These are phyloP conservation scores for Salvelinus sp. DNA, from an alignment of 2,113 vertebrate genomes.

Conservation along the genomic window DNA sequence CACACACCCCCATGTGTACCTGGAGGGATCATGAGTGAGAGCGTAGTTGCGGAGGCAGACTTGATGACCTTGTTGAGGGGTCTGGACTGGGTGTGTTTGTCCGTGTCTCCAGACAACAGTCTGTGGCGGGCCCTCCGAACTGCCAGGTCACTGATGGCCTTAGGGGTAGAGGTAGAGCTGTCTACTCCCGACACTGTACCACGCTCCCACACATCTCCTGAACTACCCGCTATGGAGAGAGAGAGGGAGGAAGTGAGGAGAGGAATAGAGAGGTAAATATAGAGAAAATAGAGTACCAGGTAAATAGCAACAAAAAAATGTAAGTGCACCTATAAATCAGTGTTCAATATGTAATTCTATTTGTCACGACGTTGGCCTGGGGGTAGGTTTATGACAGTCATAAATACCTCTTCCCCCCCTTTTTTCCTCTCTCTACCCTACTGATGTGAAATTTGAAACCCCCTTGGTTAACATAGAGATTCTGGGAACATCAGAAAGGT, in stretches of 20 bases:
- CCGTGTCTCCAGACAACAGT: slow-evolving; percentile 90
- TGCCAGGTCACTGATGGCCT: slow-evolving; percentile 94
- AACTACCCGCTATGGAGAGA: slow-evolving; percentile 75
- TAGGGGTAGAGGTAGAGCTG: slow-evolving; percentile 82
- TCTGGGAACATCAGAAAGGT: too few relatives aligned
- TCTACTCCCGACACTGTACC: slow-evolving; percentile 64
- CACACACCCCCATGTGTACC: slow-evolving; percentile 63
- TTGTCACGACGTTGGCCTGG: too few relatives aligned
- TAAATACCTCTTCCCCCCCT: too few relatives aligned
- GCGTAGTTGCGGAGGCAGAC: slow-evolving; percentile 92
- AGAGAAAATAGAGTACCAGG: background rate
- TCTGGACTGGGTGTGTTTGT: slow-evolving; percentile 82
- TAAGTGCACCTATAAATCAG: too few relatives aligned
- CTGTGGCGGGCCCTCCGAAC: slow-evolving; percentile 91
- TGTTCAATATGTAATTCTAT: too few relatives aligned
- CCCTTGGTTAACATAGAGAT: too few relatives aligned
- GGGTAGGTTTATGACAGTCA: too few relatives aligned
- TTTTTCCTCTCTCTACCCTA: too few relatives aligned
- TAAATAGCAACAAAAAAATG: too few relatives aligned
- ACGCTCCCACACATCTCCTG: slow-evolving; percentile 74
- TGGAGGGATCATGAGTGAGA: slow-evolving; percentile 95
- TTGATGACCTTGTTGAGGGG: slow-evolving; percentile 98
- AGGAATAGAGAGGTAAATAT: background rate
- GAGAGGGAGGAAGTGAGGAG: background rate
- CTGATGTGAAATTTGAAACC: too few relatives aligned